phyloP scores from a whole-genome alignment of 2,888 invertebrate genomes.

The Chymomyza amoena region DNA sequence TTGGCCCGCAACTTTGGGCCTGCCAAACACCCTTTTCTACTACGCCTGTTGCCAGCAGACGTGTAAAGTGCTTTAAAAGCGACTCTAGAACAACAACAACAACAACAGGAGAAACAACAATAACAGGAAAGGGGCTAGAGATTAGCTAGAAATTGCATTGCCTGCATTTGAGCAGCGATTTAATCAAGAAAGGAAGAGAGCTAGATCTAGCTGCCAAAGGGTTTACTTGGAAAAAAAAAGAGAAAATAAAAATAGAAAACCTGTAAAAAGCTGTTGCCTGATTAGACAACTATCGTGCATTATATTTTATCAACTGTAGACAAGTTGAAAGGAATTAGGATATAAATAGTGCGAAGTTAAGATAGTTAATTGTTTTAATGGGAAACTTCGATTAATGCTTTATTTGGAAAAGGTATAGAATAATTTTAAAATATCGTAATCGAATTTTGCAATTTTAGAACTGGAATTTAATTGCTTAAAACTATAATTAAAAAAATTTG shows the following conservation, averaged over 20 bases:
- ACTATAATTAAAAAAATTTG: too few relatives aligned
- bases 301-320: too few relatives aligned
- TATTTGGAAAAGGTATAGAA: too few relatives aligned
- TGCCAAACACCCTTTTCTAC: not conserved
- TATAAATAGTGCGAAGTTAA: too few relatives aligned
- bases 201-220: not conserved
- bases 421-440: too few relatives aligned
- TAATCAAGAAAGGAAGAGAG: not conserved
- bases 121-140: conserved; percentile 20
- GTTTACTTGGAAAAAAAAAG: not conserved
- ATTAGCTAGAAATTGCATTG: conserved; percentile 56
- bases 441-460: too few relatives aligned
- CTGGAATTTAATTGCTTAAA: too few relatives aligned
- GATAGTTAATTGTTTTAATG: too few relatives aligned
- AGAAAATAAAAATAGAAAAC: not conserved
- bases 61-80: conserved; percentile 51
- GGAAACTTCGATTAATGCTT: too few relatives aligned
- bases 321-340: too few relatives aligned
- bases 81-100: not conserved
- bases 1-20: conserved; percentile 1
- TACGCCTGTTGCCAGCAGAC: conserved; percentile 19
- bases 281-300: not conserved
- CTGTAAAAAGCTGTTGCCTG: not conserved
- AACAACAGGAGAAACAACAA: not conserved
- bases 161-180: conserved; percentile 1